Conservation (phyloP, 1,140 invertebrate species). For the Bombus confusus region DNA sequence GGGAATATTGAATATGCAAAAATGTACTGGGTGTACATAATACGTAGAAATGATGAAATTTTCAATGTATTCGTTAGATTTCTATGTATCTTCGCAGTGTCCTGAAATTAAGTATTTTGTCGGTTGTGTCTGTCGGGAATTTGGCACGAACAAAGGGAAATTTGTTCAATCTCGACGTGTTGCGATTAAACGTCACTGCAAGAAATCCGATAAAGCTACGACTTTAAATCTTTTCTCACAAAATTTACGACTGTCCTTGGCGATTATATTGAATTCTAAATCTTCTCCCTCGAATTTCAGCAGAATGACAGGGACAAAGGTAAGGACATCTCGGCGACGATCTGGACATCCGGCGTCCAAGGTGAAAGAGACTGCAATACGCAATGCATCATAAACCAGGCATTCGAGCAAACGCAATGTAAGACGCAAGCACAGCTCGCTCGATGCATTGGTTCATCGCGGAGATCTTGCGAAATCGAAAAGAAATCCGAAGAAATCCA, state of each 20-base stretch:
- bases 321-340: constrained; percentile 28
- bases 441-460: constrained; percentile 10
- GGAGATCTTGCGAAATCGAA: constrained; percentile 47
- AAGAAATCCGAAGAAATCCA: background rate
- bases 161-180: background rate
- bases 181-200: background rate
- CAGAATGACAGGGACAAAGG: background rate
- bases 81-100: background rate
- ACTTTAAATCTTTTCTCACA: background rate
- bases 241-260: constrained; percentile 11
- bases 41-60: no score
- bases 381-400: constrained; percentile 49
- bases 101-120: background rate
- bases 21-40: no score
- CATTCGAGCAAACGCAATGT: constrained; percentile 32
- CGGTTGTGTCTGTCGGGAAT: background rate
- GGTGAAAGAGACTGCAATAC: constrained; percentile 43
- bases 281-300: constrained; percentile 10
- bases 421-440: background rate
- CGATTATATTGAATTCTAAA: constrained; percentile 21
- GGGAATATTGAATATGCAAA: no score
- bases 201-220: background rate
- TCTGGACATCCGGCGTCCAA: constrained; percentile 33
- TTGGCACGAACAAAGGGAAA: background rate
- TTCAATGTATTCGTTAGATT: background rate